Percentiles rank a stretch among this genome's conserved stretches.
phyloP scores from a whole-genome alignment of 2,113 vertebrate genomes.

The Heterotis niloticus region DNA sequence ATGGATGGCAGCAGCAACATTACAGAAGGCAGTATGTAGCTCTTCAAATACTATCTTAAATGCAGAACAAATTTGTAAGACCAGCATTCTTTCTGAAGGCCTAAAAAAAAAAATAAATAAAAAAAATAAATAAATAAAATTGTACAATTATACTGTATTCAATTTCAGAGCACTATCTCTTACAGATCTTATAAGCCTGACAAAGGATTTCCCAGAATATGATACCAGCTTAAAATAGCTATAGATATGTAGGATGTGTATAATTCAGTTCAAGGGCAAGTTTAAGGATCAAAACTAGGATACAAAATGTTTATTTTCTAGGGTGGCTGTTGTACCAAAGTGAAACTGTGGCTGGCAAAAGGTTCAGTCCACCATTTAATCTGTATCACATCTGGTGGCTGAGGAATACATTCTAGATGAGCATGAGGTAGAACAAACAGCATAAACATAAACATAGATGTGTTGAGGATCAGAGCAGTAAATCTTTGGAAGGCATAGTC shows the following conservation, averaged over 20 bases:
- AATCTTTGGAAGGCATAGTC: neutral
- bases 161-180: neutral
- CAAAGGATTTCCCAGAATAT: neutral
- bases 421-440: neutral
- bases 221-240: neutral
- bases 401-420: neutral
- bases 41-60: neutral
- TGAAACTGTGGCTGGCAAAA: neutral
- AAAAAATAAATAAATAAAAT: too few relatives aligned
- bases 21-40: neutral
- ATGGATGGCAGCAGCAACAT: neutral
- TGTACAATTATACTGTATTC: neutral
- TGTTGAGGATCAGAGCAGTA: neutral
- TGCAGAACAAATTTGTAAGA: neutral
- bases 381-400: neutral
- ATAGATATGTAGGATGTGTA: neutral
- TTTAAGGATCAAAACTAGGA: neutral
- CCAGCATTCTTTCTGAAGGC: too few relatives aligned
- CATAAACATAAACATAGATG: neutral
- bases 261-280: neutral
- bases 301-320: neutral
- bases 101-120: too few relatives aligned
- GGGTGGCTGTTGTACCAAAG: neutral
- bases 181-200: neutral
- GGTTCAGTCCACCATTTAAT: neutral